Evolutionary conservation across 2,888 invertebrate genomes (phyloP).

Genomic region (Aphrophora alni): DNA sequence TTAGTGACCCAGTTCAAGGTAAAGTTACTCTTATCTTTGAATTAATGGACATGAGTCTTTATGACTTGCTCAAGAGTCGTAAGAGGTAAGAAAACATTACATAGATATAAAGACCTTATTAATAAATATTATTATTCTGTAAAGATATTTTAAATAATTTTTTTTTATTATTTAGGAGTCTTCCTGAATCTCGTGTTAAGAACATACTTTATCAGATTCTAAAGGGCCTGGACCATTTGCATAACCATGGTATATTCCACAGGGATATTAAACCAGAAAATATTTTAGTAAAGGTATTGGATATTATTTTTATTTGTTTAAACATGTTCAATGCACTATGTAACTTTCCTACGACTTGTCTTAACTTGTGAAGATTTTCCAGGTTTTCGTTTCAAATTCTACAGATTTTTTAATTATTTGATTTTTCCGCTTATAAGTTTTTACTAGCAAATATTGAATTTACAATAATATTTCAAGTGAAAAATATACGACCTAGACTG

Average conservation of each 20-base stretch:
- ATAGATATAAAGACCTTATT: not conserved
- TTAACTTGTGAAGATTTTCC: too few relatives aligned
- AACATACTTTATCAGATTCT: slow-evolving; percentile 67
- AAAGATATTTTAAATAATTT: not conserved
- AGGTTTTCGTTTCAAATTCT: too few relatives aligned
- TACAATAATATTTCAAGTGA: too few relatives aligned
- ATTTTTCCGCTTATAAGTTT: too few relatives aligned
- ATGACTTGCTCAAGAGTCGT: slow-evolving; percentile 66
- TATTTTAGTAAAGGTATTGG: slow-evolving; percentile 68
- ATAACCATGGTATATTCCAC: slow-evolving; percentile 68
- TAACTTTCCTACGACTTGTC: too few relatives aligned
- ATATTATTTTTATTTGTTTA: slow-evolving; percentile 35
- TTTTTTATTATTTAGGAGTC: slow-evolving; percentile 52
- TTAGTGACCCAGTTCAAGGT: slow-evolving; percentile 65
- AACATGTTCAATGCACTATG: too few relatives aligned
- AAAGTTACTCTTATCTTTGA: slow-evolving; percentile 69
- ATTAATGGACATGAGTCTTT: slow-evolving; percentile 73
- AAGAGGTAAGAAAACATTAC: slow-evolving; percentile 57
- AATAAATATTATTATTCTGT: not conserved
- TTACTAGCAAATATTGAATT: too few relatives aligned
- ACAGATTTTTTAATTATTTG: too few relatives aligned
- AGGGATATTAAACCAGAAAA: slow-evolving; percentile 76
- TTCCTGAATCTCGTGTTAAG: slow-evolving; percentile 64
- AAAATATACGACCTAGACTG: too few relatives aligned
- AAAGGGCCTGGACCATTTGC: slow-evolving; percentile 67